Percentiles rank a stretch among this genome's conserved stretches.
These are phyloP conservation scores for Meriones unguiculatus DNA, from an alignment of 2,113 vertebrate genomes.

Conservation along the genomic window DNA sequence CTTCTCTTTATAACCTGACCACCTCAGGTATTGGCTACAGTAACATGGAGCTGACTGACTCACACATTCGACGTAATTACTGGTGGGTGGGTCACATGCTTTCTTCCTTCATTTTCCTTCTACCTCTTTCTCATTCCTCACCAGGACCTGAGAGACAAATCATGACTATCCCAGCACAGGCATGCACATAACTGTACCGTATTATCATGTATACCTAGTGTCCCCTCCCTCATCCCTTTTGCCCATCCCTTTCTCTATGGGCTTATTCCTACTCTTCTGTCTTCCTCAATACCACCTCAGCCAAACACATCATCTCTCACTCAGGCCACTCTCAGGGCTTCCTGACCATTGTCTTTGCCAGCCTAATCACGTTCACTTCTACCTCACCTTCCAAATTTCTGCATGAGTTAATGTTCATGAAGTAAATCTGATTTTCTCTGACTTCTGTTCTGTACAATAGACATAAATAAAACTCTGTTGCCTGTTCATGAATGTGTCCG, in stretches of 20 bases:
- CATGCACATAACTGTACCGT: too few relatives aligned
- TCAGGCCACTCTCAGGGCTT: neutral
- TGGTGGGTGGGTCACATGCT: neutral
- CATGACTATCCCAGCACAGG: neutral
- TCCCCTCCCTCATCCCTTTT: neutral
- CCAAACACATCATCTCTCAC: neutral
- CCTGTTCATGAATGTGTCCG: neutral
- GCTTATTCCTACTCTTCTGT: neutral
- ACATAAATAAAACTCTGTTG: neutral
- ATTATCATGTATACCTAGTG: neutral
- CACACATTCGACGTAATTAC: neutral
- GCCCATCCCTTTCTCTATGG: neutral
- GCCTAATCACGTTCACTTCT: neutral
- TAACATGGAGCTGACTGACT: neutral
- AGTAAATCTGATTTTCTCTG: neutral
- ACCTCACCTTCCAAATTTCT: neutral
- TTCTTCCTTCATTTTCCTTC: neutral
- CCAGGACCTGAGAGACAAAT: neutral
- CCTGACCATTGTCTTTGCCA: neutral
- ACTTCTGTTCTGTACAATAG: neutral
- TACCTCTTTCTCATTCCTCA: neutral
- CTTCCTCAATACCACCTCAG: neutral
- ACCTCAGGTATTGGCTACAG: neutral
- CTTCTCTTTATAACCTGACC: neutral
- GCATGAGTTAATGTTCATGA: neutral